phyloP scores from a whole-genome alignment of 35 echinoderm and acorn worm genomes.

The Chiridota heheva region DNA sequence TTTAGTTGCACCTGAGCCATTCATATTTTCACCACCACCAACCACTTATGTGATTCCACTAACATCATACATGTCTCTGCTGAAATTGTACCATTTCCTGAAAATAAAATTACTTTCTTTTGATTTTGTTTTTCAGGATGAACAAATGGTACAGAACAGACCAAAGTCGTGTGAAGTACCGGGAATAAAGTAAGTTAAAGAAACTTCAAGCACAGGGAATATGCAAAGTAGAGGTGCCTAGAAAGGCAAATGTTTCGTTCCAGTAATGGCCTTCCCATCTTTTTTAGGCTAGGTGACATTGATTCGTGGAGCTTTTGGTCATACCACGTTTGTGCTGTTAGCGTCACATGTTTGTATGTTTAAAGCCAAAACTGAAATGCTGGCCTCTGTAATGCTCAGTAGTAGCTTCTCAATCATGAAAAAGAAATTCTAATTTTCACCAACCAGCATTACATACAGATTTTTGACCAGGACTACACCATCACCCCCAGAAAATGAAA shows the following conservation, averaged over 20 bases:
- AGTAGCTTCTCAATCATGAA: too few species aligned
- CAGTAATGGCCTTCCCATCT: not conserved
- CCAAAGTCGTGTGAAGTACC: slow-evolving; percentile 98
- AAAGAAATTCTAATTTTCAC: too few species aligned
- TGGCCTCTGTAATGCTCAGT: not conserved
- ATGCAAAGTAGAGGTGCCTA: not conserved
- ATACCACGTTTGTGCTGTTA: not conserved
- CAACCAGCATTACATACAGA: too few species aligned
- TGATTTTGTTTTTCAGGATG: slow-evolving; percentile 16
- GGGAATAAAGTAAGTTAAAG: slow-evolving; percentile 89
- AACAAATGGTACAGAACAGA: slow-evolving; percentile 63
- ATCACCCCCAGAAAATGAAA: too few species aligned
- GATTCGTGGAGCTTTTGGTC: not conserved
- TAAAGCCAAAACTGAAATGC: not conserved
- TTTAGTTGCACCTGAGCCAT: too few species aligned
- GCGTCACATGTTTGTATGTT: not conserved
- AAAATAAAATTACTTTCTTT: not conserved
- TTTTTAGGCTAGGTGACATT: not conserved
- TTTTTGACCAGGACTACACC: too few species aligned
- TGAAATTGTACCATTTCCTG: too few species aligned
- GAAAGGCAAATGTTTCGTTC: not conserved
- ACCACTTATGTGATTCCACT: too few species aligned
- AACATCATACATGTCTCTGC: too few species aligned
- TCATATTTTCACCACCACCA: too few species aligned
- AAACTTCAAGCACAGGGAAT: not conserved